phyloP scores from a whole-genome alignment of 1,140 invertebrate genomes.

The Leptinotarsa undecemlineata region DNA sequence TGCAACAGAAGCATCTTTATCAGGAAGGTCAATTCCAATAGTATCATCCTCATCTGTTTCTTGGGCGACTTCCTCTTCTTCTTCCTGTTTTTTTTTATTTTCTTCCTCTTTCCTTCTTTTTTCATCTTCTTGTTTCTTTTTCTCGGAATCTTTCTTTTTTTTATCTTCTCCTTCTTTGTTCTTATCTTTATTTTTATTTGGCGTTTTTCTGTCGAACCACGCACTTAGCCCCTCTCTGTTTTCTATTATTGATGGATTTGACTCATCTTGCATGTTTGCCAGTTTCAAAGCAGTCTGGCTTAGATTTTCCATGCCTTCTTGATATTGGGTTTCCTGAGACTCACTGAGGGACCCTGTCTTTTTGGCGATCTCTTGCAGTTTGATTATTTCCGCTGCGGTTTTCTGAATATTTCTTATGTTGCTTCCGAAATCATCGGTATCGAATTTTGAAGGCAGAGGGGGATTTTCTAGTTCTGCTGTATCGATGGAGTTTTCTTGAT shows the following conservation, averaged over 20 bases:
- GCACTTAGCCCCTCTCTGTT: slow-evolving; percentile 47
- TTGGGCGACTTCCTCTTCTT: slow-evolving; percentile 56
- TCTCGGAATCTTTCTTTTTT: slow-evolving; percentile 49
- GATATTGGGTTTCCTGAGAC: slow-evolving; percentile 56
- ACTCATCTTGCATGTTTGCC: slow-evolving; percentile 51
- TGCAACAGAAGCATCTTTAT: slow-evolving; percentile 65
- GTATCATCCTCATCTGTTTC: slow-evolving; percentile 57
- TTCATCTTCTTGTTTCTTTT: slow-evolving; percentile 42
- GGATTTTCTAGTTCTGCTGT: slow-evolving; percentile 49
- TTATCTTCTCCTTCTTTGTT: slow-evolving; percentile 54
- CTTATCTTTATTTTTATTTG: slow-evolving; percentile 44
- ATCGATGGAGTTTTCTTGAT: slow-evolving; percentile 37
- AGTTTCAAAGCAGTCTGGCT: slow-evolving; percentile 57
- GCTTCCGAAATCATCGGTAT: slow-evolving; percentile 40
- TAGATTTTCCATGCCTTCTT: slow-evolving; percentile 55
- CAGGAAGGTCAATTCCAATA: slow-evolving; percentile 57
- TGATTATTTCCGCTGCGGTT: slow-evolving; percentile 57
- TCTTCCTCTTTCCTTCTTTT: slow-evolving; percentile 53
- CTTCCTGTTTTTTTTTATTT: slow-evolving; percentile 50
- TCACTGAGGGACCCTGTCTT: slow-evolving; percentile 55
- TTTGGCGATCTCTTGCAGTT: slow-evolving; percentile 59
- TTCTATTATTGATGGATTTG: slow-evolving; percentile 39
- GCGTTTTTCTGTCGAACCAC: slow-evolving; percentile 48
- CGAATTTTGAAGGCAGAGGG: slow-evolving; percentile 46
- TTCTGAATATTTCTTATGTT: slow-evolving; percentile 57